Percentiles rank a stretch among this genome's conserved stretches.
Evolutionary conservation across 2,113 vertebrate genomes (phyloP).

Genomic region (Atrichornis clamosus): DNA sequence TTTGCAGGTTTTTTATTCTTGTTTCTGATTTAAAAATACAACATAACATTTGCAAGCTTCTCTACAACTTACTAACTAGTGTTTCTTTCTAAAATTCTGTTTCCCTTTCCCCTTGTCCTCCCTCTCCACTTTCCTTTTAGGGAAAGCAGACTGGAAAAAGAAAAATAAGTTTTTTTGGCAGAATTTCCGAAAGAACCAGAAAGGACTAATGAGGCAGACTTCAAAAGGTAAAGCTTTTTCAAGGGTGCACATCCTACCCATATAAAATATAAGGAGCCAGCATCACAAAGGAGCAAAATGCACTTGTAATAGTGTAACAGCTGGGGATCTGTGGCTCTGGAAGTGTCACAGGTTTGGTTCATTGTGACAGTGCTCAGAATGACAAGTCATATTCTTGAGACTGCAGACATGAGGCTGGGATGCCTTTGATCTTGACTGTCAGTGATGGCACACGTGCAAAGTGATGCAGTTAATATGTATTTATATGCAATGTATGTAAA

Average conservation of each 20-base stretch:
- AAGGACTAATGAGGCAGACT: constrained; percentile 87
- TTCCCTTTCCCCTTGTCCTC: neutral
- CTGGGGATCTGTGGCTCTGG: neutral
- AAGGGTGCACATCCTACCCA: neutral
- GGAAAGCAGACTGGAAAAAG: constrained; percentile 96
- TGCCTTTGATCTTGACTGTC: neutral
- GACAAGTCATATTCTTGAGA: neutral
- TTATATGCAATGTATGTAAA: neutral
- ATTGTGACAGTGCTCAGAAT: neutral
- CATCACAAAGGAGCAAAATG: neutral
- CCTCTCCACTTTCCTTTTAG: constrained; percentile 62
- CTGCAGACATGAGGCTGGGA: neutral
- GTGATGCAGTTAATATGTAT: neutral
- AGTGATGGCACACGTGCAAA: neutral
- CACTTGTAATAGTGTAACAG: neutral
- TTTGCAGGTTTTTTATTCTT: neutral
- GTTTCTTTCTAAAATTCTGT: constrained; percentile 56
- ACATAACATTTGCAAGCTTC: neutral
- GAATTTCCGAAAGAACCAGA: constrained; percentile 94
- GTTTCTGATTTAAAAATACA: constrained; percentile 7
- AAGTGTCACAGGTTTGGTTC: neutral
- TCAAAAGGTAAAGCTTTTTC: constrained; percentile 85
- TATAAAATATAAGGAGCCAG: neutral
- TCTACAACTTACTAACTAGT: neutral
- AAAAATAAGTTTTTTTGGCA: constrained; percentile 99